phyloP scores from a whole-genome alignment of 2,113 vertebrate genomes.

The Nanorana parkeri region DNA sequence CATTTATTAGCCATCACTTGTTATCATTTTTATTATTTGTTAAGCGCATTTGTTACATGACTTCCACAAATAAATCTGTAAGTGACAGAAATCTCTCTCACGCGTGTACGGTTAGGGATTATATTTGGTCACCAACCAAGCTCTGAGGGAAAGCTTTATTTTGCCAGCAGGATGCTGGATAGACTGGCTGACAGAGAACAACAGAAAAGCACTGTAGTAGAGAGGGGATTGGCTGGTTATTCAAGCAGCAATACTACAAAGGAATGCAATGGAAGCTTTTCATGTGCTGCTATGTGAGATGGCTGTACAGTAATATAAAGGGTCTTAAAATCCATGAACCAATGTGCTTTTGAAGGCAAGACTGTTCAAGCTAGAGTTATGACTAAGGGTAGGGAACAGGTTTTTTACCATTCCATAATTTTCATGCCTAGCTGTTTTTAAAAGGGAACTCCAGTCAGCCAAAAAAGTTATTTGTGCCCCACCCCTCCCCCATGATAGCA shows the following conservation, averaged over 20 bases:
- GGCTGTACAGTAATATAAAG: too few species aligned
- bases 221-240: neutral
- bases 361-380: too few species aligned
- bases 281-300: neutral
- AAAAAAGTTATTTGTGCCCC: too few species aligned
- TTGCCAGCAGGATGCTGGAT: conserved; percentile 20
- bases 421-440: too few species aligned
- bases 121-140: conserved; percentile 22
- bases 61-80: conserved; percentile 29
- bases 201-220: conserved; percentile 2
- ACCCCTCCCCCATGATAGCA: too few species aligned
- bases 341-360: too few species aligned
- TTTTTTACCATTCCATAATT: too few species aligned
- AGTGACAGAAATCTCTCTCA: neutral
- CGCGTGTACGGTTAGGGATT: neutral
- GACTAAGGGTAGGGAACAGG: too few species aligned
- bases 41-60: conserved; percentile 1
- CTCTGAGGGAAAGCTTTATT: conserved; percentile 6
- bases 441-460: too few species aligned
- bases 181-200: conserved; percentile 7
- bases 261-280: neutral
- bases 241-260: neutral
- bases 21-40: conserved; percentile 15
- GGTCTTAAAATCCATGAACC: too few species aligned
- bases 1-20: conserved; percentile 6